phyloP scores from a whole-genome alignment of 2,797 vertebrate species.

The Psittacula echo region DNA sequence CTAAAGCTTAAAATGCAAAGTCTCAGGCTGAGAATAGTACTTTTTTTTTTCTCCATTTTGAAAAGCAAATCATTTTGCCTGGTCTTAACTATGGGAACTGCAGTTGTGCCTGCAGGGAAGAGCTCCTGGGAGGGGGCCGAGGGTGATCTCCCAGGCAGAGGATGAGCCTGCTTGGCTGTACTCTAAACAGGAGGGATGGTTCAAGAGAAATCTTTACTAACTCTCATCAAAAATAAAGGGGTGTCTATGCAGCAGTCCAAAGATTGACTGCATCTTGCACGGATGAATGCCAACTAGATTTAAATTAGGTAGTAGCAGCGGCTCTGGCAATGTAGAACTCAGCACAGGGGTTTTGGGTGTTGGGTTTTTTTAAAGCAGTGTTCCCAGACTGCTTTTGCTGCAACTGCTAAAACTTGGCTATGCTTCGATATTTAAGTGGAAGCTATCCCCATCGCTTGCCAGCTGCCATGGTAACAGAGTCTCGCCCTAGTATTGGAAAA shows the following conservation, averaged over 20 bases:
- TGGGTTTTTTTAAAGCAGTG: neutral
- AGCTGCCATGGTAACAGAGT: constrained; percentile 57
- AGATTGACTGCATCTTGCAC: neutral
- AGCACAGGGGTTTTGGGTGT: constrained; percentile 4
- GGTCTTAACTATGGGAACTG: neutral
- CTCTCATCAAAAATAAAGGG: neutral
- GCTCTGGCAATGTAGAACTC: neutral
- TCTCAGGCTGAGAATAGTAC: constrained; percentile 53
- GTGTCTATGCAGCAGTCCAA: neutral
- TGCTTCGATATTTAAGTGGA: constrained; percentile 42
- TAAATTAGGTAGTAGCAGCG: neutral
- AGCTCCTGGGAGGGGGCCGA: neutral
- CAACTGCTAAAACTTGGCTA: constrained; percentile 53
- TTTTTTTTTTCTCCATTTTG: constrained; percentile 41
- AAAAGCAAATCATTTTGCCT: constrained; percentile 57
- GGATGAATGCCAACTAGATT: neutral
- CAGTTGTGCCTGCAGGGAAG: constrained; percentile 10
- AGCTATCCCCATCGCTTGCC: constrained; percentile 30
- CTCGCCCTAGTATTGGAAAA: constrained; percentile 3
- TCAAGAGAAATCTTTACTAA: neutral
- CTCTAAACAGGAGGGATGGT: neutral
- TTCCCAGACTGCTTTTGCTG: constrained; percentile 33
- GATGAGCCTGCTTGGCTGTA: neutral
- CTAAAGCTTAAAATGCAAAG: constrained; percentile 72
- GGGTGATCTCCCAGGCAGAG: neutral